These are phyloP conservation scores for Drepana arcuata DNA, from an alignment of 1,140 invertebrate genomes.

Conservation along the genomic window DNA sequence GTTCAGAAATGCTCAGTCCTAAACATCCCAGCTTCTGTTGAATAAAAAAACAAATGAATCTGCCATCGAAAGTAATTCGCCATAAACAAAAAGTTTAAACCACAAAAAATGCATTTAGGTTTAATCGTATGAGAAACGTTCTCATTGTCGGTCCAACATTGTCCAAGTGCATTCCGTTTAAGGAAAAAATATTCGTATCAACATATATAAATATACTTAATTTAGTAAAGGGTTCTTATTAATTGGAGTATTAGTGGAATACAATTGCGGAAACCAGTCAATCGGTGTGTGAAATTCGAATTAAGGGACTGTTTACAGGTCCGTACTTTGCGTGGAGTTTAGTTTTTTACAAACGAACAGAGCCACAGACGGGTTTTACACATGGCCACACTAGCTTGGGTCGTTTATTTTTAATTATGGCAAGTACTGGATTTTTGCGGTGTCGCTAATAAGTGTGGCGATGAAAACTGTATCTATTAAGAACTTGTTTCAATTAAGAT, in stretches of 20 bases:
- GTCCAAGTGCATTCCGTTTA: conserved; percentile 33
- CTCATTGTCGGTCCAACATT: conserved; percentile 40
- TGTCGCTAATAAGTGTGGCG: not conserved
- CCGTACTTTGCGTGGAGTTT: conserved; percentile 29
- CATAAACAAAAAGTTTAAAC: conserved; percentile 22
- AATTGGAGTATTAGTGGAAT: conserved; percentile 53
- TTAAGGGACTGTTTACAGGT: conserved; percentile 61
- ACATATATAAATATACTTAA: conserved; percentile 16
- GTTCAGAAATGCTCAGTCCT: conserved; percentile 2
- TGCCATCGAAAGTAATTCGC: conserved; percentile 20
- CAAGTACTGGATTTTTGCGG: not conserved
- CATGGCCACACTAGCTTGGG: conserved; percentile 44
- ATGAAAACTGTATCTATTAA: not conserved
- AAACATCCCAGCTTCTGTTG: conserved; percentile 1
- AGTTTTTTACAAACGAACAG: conserved; percentile 43
- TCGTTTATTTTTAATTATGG: conserved; percentile 28
- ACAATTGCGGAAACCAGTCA: conserved; percentile 59
- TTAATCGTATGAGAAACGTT: conserved; percentile 34
- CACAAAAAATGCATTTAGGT: conserved; percentile 36
- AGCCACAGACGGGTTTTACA: conserved; percentile 48
- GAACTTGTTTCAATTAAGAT: not conserved
- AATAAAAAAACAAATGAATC: conserved; percentile 8
- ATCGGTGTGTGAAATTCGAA: conserved; percentile 59
- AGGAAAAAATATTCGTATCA: conserved; percentile 35
- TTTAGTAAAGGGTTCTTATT: conserved; percentile 43